Percentiles rank a stretch among this genome's conserved stretches.
Conservation (phyloP, 2,113 vertebrate genomes). For the Atlantisia rogersi region DNA sequence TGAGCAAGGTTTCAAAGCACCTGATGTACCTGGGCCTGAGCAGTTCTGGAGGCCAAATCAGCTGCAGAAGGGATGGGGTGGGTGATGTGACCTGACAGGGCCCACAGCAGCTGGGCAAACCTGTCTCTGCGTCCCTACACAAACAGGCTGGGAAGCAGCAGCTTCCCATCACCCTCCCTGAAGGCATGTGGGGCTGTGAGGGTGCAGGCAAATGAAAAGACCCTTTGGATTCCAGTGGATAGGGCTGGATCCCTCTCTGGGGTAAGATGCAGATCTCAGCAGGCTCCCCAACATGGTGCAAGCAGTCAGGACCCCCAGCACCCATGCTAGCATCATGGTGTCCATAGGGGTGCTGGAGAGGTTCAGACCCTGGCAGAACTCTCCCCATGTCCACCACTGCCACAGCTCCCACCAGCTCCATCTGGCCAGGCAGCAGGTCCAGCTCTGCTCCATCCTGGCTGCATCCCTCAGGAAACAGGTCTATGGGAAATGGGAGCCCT, state of each 20-base stretch:
- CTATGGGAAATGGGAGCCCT: fast-evolving
- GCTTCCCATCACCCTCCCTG: background rate
- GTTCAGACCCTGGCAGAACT: background rate
- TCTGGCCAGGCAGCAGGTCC: background rate
- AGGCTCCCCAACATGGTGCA: background rate
- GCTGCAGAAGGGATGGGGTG: background rate
- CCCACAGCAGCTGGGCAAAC: background rate
- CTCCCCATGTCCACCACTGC: fast-evolving
- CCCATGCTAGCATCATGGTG: fast-evolving
- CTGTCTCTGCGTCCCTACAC: background rate
- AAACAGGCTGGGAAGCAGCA: background rate
- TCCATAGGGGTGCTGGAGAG: background rate
- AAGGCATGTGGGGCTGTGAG: background rate
- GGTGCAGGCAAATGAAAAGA: background rate
- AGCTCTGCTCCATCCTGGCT: background rate
- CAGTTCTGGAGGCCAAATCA: background rate
- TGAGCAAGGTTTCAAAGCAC: background rate
- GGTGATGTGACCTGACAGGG: fast-evolving
- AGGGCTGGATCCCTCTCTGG: background rate
- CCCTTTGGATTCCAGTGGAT: too few relatives aligned
- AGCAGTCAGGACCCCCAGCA: background rate
- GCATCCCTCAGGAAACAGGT: background rate
- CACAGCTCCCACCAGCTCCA: background rate
- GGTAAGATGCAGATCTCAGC: background rate
- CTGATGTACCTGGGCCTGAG: background rate